Base-by-base conservation (phyloP, 2,888 invertebrate species). In the Drosophila nr. fundita region DNA sequence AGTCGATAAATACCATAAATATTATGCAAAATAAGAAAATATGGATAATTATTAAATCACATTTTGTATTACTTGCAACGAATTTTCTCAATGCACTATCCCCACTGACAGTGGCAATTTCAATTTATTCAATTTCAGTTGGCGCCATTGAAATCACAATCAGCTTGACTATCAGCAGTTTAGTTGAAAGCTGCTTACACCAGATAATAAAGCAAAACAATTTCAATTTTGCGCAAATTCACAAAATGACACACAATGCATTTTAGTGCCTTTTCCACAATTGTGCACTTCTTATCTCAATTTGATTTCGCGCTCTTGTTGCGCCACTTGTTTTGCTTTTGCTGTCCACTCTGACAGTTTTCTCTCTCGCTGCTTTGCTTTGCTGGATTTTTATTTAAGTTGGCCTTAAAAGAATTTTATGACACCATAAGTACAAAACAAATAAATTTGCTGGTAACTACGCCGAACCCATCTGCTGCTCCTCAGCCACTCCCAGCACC, bases 321-420 rank as follows among this genome's bases (percentile, higher is more conserved):
- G 57, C 59, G 68, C 59, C 55, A 68, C 54, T 82, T 71, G 63
- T 50, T 67, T 62, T 48, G 2, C 2, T 59, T 57, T 69, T 60
- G 62, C 60, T 77, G 66, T 68, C 67, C 73, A 68, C 72, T 73
- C 68, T 53, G 58, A 68, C 67, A 60, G 36, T 60, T 73, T 68
- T 58, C 13, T 13, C n/a, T 13, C 15, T 24, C 10, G 32, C 54
- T 42, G 18, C 38, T 53, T 58, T 60, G 34, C 27, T 40, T 45
- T 57, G 57, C 48, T 29, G 68, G 62, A 40, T 84, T 82, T 85
- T 82, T 83, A 75, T 82, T 77, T 77, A 82, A 85, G 78, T 85
- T 87, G 78, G 82, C 87, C 84, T 78, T 82, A 86, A 86, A 87
- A 87, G 81, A 86, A 86, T 87, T 87, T 87, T 87, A 87, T 87